Base-by-base conservation (phyloP, 2,113 vertebrate genomes). In the Zosterops lateralis region DNA sequence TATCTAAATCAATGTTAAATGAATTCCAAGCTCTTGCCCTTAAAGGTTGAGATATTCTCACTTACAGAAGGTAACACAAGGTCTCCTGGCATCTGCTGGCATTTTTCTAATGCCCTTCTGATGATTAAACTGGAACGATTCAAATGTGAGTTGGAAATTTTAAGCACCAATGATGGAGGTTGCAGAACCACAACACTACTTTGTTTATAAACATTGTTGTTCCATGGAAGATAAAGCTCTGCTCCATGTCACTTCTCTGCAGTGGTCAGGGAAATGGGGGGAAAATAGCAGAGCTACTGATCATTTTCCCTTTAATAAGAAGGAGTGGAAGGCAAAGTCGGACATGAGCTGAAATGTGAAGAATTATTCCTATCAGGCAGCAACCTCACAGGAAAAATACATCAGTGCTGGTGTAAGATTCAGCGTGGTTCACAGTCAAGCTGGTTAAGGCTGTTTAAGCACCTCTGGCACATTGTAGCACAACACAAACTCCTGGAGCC, bases 171-270 rank as follows among this genome's bases (percentile, higher is more conserved):
- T 22, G 64, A 16, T 26, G 78, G 34, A 56, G 13, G 42, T 12
- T 31, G 17, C 45, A 80, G 61, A 71, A 57, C 45, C 72, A 50
- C 68, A 76, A 32, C 29, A 25, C 57, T 42, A 31, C 58, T 77
- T 90, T 95, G 88, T 83, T 93, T 95, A 83, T 78, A 95, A 96
- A 93, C 62, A 92, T n/a, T 71, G 42, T 50, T 61, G 79, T 66
- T 87, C 57, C 80, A 29, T n/a, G 14, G 38, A 92, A 89, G 72
- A 94, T 44, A 84, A 78, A 92, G 85, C 88, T 92, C 31, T 91
- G 62, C 91, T 86, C 76, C 53, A 51, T 91, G 73, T 90, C 85
- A 74, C 70, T 90, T 95, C 79, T 38, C 10, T 8, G 38, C 81
- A 70, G 50, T 72, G 31, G 71, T 71, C 67, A 70, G 71, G 82